Base-by-base conservation (phyloP, 2,113 vertebrate genomes). In the Sceloporus tristichus region DNA sequence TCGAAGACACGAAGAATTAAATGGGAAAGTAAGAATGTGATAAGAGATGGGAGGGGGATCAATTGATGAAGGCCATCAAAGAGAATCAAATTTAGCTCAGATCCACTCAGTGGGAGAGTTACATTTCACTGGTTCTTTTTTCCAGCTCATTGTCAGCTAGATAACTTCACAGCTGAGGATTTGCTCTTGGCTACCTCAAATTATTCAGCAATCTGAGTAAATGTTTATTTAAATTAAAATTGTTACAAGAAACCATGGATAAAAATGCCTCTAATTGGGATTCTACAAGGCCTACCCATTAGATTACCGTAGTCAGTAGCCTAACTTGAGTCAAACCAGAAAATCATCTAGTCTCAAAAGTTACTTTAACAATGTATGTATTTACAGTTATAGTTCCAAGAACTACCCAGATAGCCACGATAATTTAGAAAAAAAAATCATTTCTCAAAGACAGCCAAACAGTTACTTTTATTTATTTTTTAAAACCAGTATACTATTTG, bases 21-120 rank as follows among this genome's bases (percentile, higher is more conserved):
- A 76, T 2, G n/a, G 65, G 85, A 90, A 86, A 62, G 16, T 62
- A 87, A 23, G 2, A 88, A 62, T 68, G 48, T 11, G 21, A 65
- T 85, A 38, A 75, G 25, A 75, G 14, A 2, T 7, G 38, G 2
- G 10, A 75, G 18, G 19, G 18, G 7, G 18, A 19, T 75, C 34
- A 38, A 74, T 38, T 19, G 7, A 25, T 54, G 54, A 56, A 34
- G 53, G 54, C 10, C 68, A 84, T 3, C 34, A 48, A 48, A 62
- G 38, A 85, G 23, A 4, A 4, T 9, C 65, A 42, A 70, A 42
- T 75, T 14, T 40, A 75, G 23, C 54, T 85, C 34, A 62, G 1
- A 42, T 84, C 9, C 27, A 73, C 48, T 71, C 23, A 56, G 9
- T 56, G 29, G 29, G 9, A 74, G 29, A 56, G 21, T 38, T 53